Conservation (phyloP, 1,140 invertebrate species). For the Aphidius ervi region DNA sequence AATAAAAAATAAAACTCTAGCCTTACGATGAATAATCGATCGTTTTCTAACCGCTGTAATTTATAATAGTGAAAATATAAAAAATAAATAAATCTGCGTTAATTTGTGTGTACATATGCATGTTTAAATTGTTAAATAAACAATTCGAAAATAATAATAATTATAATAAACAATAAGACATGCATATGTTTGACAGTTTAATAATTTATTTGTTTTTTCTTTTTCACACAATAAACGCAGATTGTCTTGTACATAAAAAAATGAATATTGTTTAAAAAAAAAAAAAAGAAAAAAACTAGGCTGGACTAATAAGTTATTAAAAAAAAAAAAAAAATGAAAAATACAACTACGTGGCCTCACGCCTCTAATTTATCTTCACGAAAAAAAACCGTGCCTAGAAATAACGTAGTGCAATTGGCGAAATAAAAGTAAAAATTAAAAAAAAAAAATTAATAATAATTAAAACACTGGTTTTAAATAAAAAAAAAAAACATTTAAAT, state of each 20-base stretch:
- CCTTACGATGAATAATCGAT: constrained; percentile 30
- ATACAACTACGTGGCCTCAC: constrained; percentile 3
- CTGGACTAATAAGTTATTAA: constrained; percentile 23
- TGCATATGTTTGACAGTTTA: not conserved
- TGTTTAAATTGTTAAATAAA: not conserved
- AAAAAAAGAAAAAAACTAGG: constrained; percentile 23
- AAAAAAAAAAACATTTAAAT: constrained; percentile 13
- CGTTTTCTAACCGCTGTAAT: constrained; percentile 32
- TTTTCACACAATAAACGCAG: not conserved
- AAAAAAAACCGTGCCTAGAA: not conserved
- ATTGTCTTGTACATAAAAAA: constrained; percentile 11
- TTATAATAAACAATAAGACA: constrained; percentile 1
- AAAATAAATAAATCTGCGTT: constrained; percentile 23
- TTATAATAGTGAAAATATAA: constrained; percentile 23
- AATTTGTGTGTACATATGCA: constrained; percentile 16
- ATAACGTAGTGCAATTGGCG: constrained; percentile 1
- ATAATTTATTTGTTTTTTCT: not conserved
- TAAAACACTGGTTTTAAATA: not conserved
- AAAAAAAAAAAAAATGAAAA: constrained; percentile 13
- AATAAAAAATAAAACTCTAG: constrained; percentile 26
- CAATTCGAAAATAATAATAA: not conserved
- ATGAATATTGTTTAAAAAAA: not conserved
- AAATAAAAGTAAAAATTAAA: constrained; percentile 1
- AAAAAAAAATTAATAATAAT: not conserved
- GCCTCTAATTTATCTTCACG: constrained; percentile 6